phyloP scores from a whole-genome alignment of 2,888 invertebrate species.

The Hydraecia micacea region DNA sequence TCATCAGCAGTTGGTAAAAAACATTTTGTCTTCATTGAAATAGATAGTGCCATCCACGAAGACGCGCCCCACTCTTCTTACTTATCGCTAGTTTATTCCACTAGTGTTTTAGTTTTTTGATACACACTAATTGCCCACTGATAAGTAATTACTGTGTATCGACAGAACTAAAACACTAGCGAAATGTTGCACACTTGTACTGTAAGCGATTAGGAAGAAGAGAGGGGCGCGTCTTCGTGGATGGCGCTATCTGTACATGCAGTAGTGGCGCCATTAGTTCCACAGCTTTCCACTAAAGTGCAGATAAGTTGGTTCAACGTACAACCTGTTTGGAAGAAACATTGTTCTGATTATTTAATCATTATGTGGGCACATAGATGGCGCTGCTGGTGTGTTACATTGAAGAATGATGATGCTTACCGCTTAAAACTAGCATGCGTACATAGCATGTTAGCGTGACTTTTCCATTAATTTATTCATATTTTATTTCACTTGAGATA shows the following conservation, averaged over 20 bases:
- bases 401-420: neutral
- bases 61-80: no score
- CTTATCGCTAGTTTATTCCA: no score
- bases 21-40: neutral
- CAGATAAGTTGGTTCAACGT: neutral
- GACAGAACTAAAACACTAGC: no score
- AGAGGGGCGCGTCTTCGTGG: no score
- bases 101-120: no score
- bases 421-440: neutral
- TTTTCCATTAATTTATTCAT: neutral
- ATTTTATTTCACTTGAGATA: neutral
- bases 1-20: neutral
- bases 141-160: no score
- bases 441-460: neutral
- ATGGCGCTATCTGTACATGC: neutral
- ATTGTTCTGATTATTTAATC: neutral
- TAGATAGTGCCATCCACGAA: no score
- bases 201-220: no score
- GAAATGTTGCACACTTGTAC: no score
- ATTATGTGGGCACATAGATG: slow-evolving; percentile 2
- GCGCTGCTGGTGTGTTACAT: neutral
- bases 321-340: no score
- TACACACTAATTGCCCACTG: no score
- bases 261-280: neutral
- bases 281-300: neutral